A percentile compares a stretch with the other conserved stretches of the same genome.
Evolutionary conservation across 2,888 invertebrate genomes (phyloP).

Genomic region (Laothoe populi): DNA sequence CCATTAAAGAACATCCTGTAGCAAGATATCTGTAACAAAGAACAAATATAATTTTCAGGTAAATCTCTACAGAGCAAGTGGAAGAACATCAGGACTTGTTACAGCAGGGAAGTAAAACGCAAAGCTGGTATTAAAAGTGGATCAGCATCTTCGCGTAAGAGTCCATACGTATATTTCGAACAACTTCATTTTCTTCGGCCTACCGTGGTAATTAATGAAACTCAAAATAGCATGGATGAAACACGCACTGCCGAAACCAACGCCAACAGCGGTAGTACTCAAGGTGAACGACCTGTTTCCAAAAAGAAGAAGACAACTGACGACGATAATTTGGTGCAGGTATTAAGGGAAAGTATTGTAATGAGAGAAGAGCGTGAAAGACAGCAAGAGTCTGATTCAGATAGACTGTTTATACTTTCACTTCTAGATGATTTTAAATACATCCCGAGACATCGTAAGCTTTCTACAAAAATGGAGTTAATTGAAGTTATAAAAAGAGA

Average conservation of each 20-base stretch:
- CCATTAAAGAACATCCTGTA: no score
- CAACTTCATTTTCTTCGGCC: conserved; percentile 43
- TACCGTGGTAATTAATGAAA: conserved; percentile 42
- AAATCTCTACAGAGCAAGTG: no score
- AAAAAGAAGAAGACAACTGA: conserved; percentile 46
- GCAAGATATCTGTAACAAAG: no score
- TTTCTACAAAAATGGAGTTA: conserved; percentile 47
- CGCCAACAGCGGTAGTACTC: no score
- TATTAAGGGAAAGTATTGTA: conserved; percentile 46
- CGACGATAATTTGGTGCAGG: conserved; percentile 43
- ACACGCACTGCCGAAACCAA: conserved; percentile 44
- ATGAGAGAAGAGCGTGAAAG: conserved; percentile 45
- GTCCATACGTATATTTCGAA: conserved; percentile 12
- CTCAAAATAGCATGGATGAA: conserved; percentile 42
- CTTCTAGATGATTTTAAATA: conserved; percentile 45
- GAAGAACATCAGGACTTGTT: no score
- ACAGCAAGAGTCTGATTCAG: conserved; percentile 45
- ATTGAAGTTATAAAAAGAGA: conserved; percentile 47
- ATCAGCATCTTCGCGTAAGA: conserved; percentile 41
- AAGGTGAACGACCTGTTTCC: conserved; percentile 45
- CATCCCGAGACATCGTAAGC: conserved; percentile 45
- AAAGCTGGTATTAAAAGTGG: conserved; percentile 44
- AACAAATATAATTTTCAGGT: no score
- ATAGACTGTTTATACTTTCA: conserved; percentile 43
- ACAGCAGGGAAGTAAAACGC: conserved; percentile 43